Conservation (phyloP, 2,888 invertebrate species). For the Caenorhabditis sp. region DNA sequence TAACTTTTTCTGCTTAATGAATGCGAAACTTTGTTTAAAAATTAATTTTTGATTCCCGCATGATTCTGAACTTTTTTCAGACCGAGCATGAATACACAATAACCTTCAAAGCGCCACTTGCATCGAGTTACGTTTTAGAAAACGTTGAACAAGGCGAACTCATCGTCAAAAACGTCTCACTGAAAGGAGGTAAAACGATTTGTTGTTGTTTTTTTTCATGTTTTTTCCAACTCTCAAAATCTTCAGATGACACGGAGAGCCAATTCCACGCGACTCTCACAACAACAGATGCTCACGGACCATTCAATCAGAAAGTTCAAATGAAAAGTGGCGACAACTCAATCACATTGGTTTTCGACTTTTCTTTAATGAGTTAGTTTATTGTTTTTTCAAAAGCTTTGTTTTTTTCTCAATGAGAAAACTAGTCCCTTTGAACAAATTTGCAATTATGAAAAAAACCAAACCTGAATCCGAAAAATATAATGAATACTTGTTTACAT, state of each 20-base stretch:
- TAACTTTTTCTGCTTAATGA: too few species aligned
- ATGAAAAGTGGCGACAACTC: neutral
- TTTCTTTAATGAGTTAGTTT: constrained; percentile 5
- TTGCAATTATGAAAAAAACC: too few species aligned
- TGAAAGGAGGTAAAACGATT: neutral
- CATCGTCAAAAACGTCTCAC: neutral
- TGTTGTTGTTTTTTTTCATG: too few species aligned
- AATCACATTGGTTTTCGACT: neutral
- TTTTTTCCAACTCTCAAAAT: neutral
- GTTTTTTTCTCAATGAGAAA: too few species aligned
- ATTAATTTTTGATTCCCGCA: too few species aligned
- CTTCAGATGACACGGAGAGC: neutral
- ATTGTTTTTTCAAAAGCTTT: neutral
- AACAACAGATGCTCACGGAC: constrained; percentile 6
- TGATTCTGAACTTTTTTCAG: too few species aligned
- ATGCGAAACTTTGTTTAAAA: too few species aligned
- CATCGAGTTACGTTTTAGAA: neutral
- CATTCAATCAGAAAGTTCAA: constrained; percentile 2
- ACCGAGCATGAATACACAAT: constrained; percentile 10
- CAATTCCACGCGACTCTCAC: neutral
- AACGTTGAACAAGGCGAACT: neutral
- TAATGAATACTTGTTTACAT: too few species aligned
- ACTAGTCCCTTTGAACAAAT: too few species aligned
- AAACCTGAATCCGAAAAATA: too few species aligned
- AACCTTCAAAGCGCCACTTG: constrained; percentile 2